Evolutionary conservation across 1,140 invertebrate genomes (phyloP), one percentile per base, ranked within the genome.

Genomic region (Planococcus citri): DNA sequence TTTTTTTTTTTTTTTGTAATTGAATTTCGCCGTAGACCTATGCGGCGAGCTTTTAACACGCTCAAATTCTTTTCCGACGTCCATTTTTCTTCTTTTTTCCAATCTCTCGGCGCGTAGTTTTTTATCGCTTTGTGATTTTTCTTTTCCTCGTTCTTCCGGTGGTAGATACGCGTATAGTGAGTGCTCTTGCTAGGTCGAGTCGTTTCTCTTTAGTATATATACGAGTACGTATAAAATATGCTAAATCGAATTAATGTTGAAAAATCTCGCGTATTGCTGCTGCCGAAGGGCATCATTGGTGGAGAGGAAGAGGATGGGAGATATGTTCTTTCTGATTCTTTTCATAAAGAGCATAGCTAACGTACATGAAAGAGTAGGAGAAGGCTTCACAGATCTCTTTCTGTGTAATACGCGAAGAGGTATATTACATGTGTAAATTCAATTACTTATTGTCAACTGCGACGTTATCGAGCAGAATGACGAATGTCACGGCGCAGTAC

Each of bases 391-490:
- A n/a, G n/a, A 33, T 33, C 29, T 33, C 29, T 33, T 12, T 33
- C 29, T 3, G 12, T 6, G 12, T 6, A 33, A 51, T 9, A 51
- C 4, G 17, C 41, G 4, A 51, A 4, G 17, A 4, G 29, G 29
- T 17, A 17, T 51, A 51, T 51, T 51, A 51, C 41, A 51, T 17
- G 41, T 17, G 41, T 51, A 51, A 51, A 51, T 51, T 51, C 41
- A 51, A 51, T 51, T 51, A 51, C 41, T 51, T 51, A 17, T 14
- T 37, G 33, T 37, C 33, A 14, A 37, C 29, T 33, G 29, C 41
- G 41, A 51, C 41, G 41, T 51, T 51, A 51, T 51, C 41, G 41
- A 51, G 41, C 41, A 51, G 12, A 51, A 51, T 51, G 41, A 51
- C 41, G 41, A 51, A 20, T 51, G 41, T 51, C 41, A 51, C 41